A percentile compares a stretch with the other conserved stretches of the same genome.
phyloP scores from a whole-genome alignment of 1,140 invertebrate genomes.

The Psix sp. region DNA sequence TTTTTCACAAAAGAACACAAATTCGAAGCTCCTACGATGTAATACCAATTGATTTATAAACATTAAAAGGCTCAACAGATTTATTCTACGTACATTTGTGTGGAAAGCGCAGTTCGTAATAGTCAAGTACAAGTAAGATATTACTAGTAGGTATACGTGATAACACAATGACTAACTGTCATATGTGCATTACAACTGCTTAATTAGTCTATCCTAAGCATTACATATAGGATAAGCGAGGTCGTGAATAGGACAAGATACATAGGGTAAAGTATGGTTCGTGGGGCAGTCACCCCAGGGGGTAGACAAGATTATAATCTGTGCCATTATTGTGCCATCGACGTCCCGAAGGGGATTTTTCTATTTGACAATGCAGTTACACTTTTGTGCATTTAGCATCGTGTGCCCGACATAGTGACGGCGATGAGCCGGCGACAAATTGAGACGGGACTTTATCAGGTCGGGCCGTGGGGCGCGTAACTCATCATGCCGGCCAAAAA shows the following conservation, averaged over 20 bases:
- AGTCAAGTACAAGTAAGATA: slow-evolving; percentile 48
- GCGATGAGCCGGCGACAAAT: slow-evolving; percentile 43
- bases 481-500: slow-evolving; percentile 68
- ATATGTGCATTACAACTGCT: slow-evolving; percentile 73
- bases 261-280: slow-evolving; percentile 41
- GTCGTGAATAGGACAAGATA: slow-evolving; percentile 69
- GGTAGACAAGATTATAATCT: slow-evolving; percentile 79
- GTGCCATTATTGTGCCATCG: slow-evolving; percentile 78
- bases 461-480: slow-evolving; percentile 37
- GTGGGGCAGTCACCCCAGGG: slow-evolving; percentile 63
- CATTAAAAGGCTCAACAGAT: too few species aligned
- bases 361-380: slow-evolving; percentile 75
- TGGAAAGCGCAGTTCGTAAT: too few species aligned
- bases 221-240: slow-evolving; percentile 50
- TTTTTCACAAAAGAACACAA: too few species aligned
- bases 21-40: too few species aligned
- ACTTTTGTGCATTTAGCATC: slow-evolving; percentile 76
- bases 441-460: slow-evolving; percentile 62
- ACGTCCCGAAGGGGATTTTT: slow-evolving; percentile 75
- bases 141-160: slow-evolving; percentile 18
- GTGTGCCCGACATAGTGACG: slow-evolving; percentile 48
- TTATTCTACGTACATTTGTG: too few species aligned
- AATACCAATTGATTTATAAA: too few species aligned
- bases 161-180: slow-evolving; percentile 70
- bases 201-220: slow-evolving; percentile 71